phyloP scores from a whole-genome alignment of 53 echinoderm and acorn worm species.

The Crossaster papposus region DNA sequence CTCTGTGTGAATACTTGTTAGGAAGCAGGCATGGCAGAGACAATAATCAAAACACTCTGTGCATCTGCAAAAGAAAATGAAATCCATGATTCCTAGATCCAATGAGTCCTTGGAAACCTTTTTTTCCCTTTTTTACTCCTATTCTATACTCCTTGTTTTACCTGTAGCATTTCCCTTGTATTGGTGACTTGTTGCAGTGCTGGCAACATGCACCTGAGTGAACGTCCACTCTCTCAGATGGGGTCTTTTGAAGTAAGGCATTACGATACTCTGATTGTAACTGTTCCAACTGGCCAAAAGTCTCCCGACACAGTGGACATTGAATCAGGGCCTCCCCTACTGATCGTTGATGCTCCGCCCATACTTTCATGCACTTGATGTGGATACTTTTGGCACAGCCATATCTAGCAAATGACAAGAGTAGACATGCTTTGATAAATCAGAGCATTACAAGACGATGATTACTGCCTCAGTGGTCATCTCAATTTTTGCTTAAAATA shows the following conservation, averaged over 20 bases:
- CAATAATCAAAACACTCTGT: constrained; percentile 71
- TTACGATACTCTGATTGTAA: constrained; percentile 89
- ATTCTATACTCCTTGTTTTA: not conserved
- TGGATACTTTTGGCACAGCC: constrained; percentile 98
- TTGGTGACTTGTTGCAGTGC: constrained; percentile 84
- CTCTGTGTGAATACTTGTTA: constrained; percentile 64
- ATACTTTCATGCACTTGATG: constrained; percentile 99
- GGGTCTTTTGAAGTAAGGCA: constrained; percentile 80
- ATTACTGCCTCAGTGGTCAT: not conserved
- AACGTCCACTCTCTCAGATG: constrained; percentile 77
- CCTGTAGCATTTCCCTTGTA: constrained; percentile 92
- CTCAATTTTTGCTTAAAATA: not conserved
- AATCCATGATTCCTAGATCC: not conserved
- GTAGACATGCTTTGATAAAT: too few species aligned
- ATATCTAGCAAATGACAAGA: constrained; percentile 57
- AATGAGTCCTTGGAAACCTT: too few species aligned
- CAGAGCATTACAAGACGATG: not conserved
- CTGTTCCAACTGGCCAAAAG: constrained; percentile 85
- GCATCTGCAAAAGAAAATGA: constrained; percentile 66
- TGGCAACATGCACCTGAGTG: constrained; percentile 78
- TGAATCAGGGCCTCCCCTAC: constrained; percentile 81
- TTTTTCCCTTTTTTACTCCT: too few species aligned
- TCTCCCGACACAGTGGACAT: constrained; percentile 91
- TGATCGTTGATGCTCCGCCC: constrained; percentile 99
- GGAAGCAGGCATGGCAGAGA: constrained; percentile 87